phyloP scores from a whole-genome alignment of 1,140 invertebrate genomes.

The Heliconius congener region DNA sequence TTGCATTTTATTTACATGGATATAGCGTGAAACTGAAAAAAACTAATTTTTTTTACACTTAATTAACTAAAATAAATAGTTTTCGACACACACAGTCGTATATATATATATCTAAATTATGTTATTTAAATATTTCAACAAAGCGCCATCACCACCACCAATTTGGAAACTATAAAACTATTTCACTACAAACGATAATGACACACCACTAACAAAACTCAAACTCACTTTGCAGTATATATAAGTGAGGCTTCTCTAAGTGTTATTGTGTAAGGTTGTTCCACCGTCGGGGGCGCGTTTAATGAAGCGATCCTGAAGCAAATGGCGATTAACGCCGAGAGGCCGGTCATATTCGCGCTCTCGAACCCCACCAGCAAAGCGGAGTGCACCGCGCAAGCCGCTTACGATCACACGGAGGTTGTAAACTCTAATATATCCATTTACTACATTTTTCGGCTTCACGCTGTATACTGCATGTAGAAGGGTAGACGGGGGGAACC shows the following conservation, averaged over 20 bases:
- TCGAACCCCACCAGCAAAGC: conserved; percentile 97
- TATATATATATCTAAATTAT: too few species aligned
- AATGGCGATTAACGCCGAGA: conserved; percentile 91
- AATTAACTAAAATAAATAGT: too few species aligned
- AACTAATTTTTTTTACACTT: too few species aligned
- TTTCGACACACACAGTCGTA: too few species aligned
- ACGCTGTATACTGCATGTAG: too few species aligned
- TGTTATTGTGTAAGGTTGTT: conserved; percentile 84
- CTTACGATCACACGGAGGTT: conserved; percentile 92
- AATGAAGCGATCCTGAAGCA: conserved; percentile 90
- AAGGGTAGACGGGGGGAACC: too few species aligned
- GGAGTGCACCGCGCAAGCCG: conserved; percentile 96
- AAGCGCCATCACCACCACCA: background rate
- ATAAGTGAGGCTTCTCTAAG: background rate
- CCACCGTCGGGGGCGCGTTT: conserved; percentile 92
- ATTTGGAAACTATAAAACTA: background rate
- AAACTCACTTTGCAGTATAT: background rate
- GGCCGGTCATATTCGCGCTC: conserved; percentile 95
- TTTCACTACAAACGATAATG: background rate
- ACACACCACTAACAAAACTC: background rate
- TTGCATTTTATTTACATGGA: background rate
- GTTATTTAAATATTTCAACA: background rate
- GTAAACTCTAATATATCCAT: background rate
- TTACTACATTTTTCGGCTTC: too few species aligned
- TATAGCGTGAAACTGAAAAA: background rate